Base-by-base conservation (phyloP, 2,797 vertebrate genomes). In the Odontamblyopus lacepedii region DNA sequence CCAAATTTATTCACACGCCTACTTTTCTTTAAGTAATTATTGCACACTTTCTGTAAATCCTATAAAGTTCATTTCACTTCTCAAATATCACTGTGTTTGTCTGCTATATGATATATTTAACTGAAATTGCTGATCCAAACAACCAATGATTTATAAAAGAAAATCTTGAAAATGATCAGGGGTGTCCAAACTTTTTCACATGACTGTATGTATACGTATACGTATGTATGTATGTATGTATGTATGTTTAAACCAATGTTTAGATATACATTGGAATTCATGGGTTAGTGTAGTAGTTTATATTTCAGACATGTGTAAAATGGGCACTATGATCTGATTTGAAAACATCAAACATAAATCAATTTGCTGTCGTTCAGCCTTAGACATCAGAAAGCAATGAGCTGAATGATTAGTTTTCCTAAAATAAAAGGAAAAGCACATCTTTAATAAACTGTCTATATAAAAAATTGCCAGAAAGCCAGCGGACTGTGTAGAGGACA, bases 401-500 rank as follows among this genome's bases (percentile, higher is more conserved):
- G 23, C 11, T 23, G 12, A 23, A 23, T 56, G 3, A 56, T 56
- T 56, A 63, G 35, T 63, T 63, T 63, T 3, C 60, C 15, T 30
- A 16, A 30, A 61, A 16, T 2, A 35, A 38, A 35, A 32, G 61
- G 15, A 19, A 63, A 35, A 32, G 61, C 6, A 16, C 59, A 61
- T 61, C 61, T n/a, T 63, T 63, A 63, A 63, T 35, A 38, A 63
- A 65, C 23, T 41, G 23, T 27, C 38, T 27, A 38, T 63, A 18
- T 63, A 5, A 65, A 12, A 27, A n/a, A 16, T 48, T 26, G 63
- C 38, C 38, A 26, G 63, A 65, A 75, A 72, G 71, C 76, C 48
- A 74, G 51, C 26, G 4, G 76, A 77, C 78, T 77, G 69, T 82
- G 74, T 78, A 81, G 55, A 74, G 60, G 62, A 38, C 67, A 30